These are phyloP conservation scores for Rotaria socialis DNA, from an alignment of 2,888 invertebrate species.

Conservation along the genomic window DNA sequence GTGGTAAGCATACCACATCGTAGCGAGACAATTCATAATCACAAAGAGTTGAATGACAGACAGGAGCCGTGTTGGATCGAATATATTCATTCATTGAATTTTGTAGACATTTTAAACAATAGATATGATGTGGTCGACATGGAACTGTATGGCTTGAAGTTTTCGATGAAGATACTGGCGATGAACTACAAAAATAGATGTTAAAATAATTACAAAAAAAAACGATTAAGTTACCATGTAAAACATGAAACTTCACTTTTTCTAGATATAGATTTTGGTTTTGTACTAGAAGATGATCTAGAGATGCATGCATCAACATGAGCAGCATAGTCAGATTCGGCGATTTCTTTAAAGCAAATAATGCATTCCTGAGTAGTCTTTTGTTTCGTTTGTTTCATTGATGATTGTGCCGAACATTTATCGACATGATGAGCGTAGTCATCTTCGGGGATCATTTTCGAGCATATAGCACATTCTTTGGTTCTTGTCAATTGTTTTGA, in stretches of 20 bases:
- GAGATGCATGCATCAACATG: background rate
- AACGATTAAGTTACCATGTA: background rate
- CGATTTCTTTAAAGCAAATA: background rate
- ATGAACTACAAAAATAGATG: background rate
- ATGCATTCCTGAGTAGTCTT: background rate
- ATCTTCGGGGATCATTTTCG: background rate
- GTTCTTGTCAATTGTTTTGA: background rate
- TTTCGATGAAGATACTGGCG: background rate
- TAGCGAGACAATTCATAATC: slow-evolving; percentile 25
- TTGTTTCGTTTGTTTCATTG: background rate
- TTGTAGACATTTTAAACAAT: background rate
- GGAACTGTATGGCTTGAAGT: background rate
- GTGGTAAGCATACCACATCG: background rate
- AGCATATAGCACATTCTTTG: background rate
- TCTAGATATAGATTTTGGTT: background rate
- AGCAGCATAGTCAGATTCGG: background rate
- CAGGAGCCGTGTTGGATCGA: background rate
- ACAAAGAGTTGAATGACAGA: background rate
- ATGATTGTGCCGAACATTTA: background rate
- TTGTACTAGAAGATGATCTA: background rate
- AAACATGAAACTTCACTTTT: background rate
- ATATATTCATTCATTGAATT: background rate
- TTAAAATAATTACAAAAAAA: background rate
- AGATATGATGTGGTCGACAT: background rate
- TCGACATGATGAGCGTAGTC: background rate